Base-by-base conservation (phyloP, 2,888 invertebrate species). In the Agrotis clavis region DNA sequence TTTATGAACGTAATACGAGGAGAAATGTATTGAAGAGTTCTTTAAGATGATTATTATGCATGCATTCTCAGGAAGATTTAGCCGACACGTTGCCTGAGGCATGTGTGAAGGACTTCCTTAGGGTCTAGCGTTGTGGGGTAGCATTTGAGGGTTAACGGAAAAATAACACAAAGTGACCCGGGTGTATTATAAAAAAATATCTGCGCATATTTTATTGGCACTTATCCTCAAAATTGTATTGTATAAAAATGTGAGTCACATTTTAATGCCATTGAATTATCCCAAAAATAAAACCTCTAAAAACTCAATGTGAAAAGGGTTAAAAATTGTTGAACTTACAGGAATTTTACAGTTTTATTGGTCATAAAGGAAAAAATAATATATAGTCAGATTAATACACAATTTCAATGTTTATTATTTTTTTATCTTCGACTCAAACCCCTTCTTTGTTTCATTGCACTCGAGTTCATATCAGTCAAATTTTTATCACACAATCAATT, bases 21-120 rank as follows among this genome's bases (percentile, higher is more conserved):
- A 90, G 86, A 88, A 88, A 89, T 87, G 89, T 90, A 89, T 90
- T 90, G 84, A 90, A 92, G 91, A 86, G 75, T 79, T 92, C 90
- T 92, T 92, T 90, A 89, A 90, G 92, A 92, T 92, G 93, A 93
- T 94, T 95, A 94, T 94, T 95, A 96, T 95, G 95, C 95, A 95
- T 91, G 92, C 91, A 90, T 96, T 96, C 96, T 96, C 96, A 95
- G 94, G 95, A 94, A 91, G 96, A 95, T 95, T 96, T 96, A 86
- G 88, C 51, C 79, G 77, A 77, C 77, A 74, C 64, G 81, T 90
- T 56, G 95, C 96, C 94, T 77, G 77, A 91, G 95, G 96, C 96
- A 83, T 90, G 82, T 90, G 90, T 90, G 88, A 85, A 91, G 90
- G 88, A 86, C 90, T 93, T 94, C 92, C 93, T 91, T 91, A 86